Base-by-base conservation (phyloP, 2,113 vertebrate species). In the Anseranas semipalmata region DNA sequence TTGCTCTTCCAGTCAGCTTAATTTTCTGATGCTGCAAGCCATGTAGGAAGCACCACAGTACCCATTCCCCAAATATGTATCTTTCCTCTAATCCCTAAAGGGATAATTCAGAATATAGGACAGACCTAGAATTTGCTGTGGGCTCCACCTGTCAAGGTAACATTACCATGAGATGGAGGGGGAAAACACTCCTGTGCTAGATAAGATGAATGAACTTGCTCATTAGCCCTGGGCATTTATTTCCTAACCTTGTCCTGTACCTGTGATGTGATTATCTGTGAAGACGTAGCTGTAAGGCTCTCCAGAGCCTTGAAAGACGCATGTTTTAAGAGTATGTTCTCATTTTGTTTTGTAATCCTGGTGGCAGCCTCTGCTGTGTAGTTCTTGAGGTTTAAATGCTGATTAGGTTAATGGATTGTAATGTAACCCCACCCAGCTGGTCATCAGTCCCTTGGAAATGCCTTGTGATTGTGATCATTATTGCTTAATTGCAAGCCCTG, bases 341-440 rank as follows among this genome's bases (percentile, higher is more conserved):
- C 27, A n/a, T 84, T 92, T 78, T 75, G 62, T 71, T 89, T 78
- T 89, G 24, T 76, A 93, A 92, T 92, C 39, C 33, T 10, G 10
- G 48, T 70, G 63, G 77, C 84, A 96, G 80, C 77, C 46, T 78
- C 76, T 84, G 72, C 75, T 48, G 30, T 37, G 53, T 53, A 67
- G 65, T 52, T 85, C 39, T 67, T 41, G 81, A 91, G 85, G 71
- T 12, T 85, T 90, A 79, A 83, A 53, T 73, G 81, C 63, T 73
- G 88, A 70, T 93, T 45, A 83, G 76, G 81, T 88, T 67, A 63
- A 35, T 83, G 90, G 85, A 45, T 85, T 72, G 65, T 92, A 94
- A 72, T 48, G 60, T 85, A 79, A 92, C 76, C 62, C 86, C 90
- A 82, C 83, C 83, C 93, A 82, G 65, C 22, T 48, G 85, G 75